Conservation (phyloP, 2,888 invertebrate genomes). For the Heterodera filipjevi region DNA sequence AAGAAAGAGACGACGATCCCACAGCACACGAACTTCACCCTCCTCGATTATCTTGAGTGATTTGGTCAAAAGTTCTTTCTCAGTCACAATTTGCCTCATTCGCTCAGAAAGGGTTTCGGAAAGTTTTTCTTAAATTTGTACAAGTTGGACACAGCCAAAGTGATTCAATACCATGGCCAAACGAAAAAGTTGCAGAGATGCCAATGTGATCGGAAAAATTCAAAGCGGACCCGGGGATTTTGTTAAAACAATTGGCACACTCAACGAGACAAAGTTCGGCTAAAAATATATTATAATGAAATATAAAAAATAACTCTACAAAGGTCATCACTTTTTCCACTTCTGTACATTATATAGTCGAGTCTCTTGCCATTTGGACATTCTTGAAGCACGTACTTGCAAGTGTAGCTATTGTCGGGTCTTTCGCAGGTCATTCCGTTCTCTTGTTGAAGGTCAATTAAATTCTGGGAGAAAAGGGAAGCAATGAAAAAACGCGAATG, state of each 20-base stretch:
- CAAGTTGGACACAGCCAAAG: constrained; percentile 20
- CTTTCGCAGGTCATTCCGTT: constrained; percentile 78
- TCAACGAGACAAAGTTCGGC: constrained; percentile 27
- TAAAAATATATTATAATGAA: constrained; percentile 5
- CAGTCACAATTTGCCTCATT: constrained; percentile 22
- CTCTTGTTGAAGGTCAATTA: constrained; percentile 14
- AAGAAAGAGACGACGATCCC: constrained; percentile 47
- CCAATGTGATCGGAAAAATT: constrained; percentile 64
- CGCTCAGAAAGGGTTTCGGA: constrained; percentile 22
- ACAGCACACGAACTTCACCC: constrained; percentile 57
- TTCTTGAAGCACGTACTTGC: constrained; percentile 67
- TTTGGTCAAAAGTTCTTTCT: constrained; percentile 43
- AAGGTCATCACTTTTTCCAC: constrained; percentile 43
- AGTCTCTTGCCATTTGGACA: constrained; percentile 81
- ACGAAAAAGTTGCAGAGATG: constrained; percentile 52
- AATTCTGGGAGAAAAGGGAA: constrained; percentile 15
- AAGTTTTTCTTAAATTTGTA: constrained; percentile 23
- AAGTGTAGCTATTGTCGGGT: constrained; percentile 81
- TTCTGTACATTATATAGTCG: constrained; percentile 77
- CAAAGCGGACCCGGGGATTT: constrained; percentile 38
- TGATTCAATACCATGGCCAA: constrained; percentile 41
- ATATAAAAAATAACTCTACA: too few relatives aligned
- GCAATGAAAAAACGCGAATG: background rate
- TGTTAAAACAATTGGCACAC: constrained; percentile 36
- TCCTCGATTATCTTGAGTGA: constrained; percentile 53